Evolutionary conservation across 2,888 invertebrate genomes (phyloP), one percentile per base, ranked within the genome.

Genomic region (Brassicogethes aeneus): DNA sequence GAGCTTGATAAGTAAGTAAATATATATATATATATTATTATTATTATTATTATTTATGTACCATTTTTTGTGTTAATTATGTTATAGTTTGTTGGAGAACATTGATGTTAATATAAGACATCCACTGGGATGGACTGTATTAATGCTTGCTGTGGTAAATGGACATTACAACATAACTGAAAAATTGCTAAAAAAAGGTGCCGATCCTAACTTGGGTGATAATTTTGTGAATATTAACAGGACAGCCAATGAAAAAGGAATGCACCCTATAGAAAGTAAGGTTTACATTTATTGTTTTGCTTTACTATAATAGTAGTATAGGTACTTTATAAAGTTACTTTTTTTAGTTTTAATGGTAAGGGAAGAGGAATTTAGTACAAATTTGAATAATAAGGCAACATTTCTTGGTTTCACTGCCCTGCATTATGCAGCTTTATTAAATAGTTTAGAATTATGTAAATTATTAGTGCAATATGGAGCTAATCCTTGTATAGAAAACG

Each of bases 371-470:
- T 93, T 93, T 69, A 82, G 80, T 53, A 74, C 77, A 53, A 68
- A 75, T 33, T 72, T 84, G 63, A 81, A 80, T 59, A 78, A 75
- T 53, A 74, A 79, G 55, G 85, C 85, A 1, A 82, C 82, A 5
- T 92, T 88, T 66, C 74, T 80, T 50, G 91, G 89, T 17, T 90
- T 88, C 69, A 91, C 92, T 40, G 80, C 91, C 36, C 72, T 93
- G 48, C 92, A 93, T 68, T 93, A 93, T 71, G 91, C 92, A 7
- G 87, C 82, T 37, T 70, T 93, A 34, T 75, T 79, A 2, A 83
- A 90, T 68, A 79, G 82, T 50, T 57, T 71, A 2, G 72, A 72
- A 15, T 73, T 79, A 29, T 78, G 85, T 3, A 70, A 74, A 56
- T 66, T 76, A 30, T 71, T 92, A 38, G 68, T 92, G 8, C 77